phyloP scores from a whole-genome alignment of 2,888 invertebrate species.

The Punctoribates punctum region DNA sequence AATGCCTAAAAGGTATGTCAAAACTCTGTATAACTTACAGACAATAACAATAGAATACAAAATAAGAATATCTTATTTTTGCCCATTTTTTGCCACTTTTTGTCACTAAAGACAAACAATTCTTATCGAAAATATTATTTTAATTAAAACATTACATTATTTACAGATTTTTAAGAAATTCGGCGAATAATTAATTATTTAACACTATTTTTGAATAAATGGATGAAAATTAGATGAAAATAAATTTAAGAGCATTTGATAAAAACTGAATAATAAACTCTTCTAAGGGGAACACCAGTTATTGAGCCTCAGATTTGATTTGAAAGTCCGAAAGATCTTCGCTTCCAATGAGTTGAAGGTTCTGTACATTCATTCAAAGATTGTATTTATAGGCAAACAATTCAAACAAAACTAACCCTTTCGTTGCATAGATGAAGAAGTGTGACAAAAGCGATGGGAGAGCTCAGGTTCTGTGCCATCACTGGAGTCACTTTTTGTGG shows the following conservation, averaged over 20 bases:
- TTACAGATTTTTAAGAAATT: too few relatives aligned
- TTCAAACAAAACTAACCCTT: constrained; percentile 53
- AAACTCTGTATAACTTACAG: neutral
- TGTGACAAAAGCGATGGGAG: constrained; percentile 73
- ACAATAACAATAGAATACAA: too few relatives aligned
- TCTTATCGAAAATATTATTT: too few relatives aligned
- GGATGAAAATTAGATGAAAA: too few relatives aligned
- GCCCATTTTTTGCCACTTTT: too few relatives aligned
- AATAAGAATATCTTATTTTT: too few relatives aligned
- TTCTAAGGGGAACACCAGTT: neutral
- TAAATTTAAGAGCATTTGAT: neutral
- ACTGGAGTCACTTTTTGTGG: constrained; percentile 53
- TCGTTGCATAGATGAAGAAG: constrained; percentile 81
- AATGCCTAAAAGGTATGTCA: constrained; percentile 20
- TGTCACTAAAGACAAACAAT: too few relatives aligned
- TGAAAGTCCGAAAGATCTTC: constrained; percentile 6
- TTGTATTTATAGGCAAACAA: neutral
- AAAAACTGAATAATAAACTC: neutral
- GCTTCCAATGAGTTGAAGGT: constrained; percentile 9
- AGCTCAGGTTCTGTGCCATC: constrained; percentile 69
- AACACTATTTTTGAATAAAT: too few relatives aligned
- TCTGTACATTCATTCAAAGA: neutral
- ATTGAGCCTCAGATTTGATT: neutral
- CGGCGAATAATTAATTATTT: too few relatives aligned
- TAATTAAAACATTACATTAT: too few relatives aligned